A percentile compares a stretch with the other conserved stretches of the same genome.
phyloP scores from a whole-genome alignment of 1,140 invertebrate species.

The Ctenoplectra terminalis region DNA sequence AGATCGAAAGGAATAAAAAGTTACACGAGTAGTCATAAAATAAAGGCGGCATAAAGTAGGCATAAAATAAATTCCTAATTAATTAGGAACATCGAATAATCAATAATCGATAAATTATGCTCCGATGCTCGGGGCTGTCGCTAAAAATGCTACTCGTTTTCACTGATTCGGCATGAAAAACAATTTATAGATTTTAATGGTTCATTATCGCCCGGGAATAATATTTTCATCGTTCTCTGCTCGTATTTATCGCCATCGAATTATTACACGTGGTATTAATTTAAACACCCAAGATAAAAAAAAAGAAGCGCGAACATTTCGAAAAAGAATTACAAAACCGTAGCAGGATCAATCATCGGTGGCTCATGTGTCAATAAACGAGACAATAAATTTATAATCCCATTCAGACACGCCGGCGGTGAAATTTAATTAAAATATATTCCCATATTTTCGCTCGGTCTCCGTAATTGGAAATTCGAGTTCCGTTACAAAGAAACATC shows the following conservation, averaged over 20 bases:
- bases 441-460: neutral
- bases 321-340: no score
- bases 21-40: neutral
- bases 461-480: neutral
- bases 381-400: neutral
- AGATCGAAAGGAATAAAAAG: no score
- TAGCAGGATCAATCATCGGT: no score
- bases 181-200: neutral
- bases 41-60: no score
- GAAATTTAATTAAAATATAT: neutral
- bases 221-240: neutral
- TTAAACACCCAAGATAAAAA: no score
- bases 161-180: neutral
- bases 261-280: neutral
- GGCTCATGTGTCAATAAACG: no score
- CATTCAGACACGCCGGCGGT: neutral
- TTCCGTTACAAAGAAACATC: no score
- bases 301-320: neutral
- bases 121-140: no score
- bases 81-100: conserved; percentile 11
- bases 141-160: conserved; percentile 5
- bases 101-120: neutral
- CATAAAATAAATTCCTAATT: no score
- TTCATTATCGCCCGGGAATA: neutral
- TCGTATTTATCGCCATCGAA: neutral